phyloP scores from a whole-genome alignment of 2,888 invertebrate genomes.

The Tenthredo amoena region DNA sequence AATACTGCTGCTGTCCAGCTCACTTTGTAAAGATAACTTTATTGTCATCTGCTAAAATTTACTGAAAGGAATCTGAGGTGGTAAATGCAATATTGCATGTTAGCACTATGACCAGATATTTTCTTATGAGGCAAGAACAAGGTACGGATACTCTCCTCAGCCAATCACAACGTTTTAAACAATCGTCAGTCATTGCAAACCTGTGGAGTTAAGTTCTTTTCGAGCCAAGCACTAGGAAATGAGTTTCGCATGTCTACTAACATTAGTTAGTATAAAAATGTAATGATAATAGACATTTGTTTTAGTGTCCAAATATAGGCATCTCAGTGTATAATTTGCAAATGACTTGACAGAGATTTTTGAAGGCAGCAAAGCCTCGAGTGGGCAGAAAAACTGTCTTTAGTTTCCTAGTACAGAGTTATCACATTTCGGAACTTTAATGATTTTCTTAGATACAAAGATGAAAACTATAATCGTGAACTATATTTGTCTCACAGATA shows the following conservation, averaged over 20 bases:
- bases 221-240: slow-evolving; percentile 28
- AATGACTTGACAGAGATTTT: neutral
- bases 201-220: neutral
- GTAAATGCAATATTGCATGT: slow-evolving; percentile 36
- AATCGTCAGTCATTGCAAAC: slow-evolving; percentile 24
- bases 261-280: neutral
- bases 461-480: neutral
- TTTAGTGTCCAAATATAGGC: neutral
- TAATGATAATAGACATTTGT: neutral
- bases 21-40: neutral
- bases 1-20: neutral
- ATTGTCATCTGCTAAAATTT: neutral
- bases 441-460: neutral
- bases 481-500: neutral
- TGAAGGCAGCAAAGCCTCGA: neutral
- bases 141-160: neutral
- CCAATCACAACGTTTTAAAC: slow-evolving; percentile 16
- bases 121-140: slow-evolving; percentile 42
- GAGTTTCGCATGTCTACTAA: neutral
- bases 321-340: neutral
- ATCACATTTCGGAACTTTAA: neutral
- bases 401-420: neutral
- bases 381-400: neutral
- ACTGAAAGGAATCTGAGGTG: neutral
- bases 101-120: slow-evolving; percentile 48